phyloP scores from a whole-genome alignment of 2,113 vertebrate genomes.

The Aythya baeri region DNA sequence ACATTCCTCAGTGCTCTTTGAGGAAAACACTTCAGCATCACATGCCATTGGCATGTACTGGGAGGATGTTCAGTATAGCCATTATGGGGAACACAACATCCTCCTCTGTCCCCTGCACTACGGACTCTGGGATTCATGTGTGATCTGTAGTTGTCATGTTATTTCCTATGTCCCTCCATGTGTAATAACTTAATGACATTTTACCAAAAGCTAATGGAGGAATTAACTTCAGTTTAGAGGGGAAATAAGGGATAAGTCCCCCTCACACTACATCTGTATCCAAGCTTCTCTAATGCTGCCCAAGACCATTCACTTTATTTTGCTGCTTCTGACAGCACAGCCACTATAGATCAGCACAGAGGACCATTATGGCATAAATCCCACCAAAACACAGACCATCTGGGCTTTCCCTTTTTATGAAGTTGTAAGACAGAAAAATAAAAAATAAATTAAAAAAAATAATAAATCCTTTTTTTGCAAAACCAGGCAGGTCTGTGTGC shows the following conservation, averaged over 20 bases:
- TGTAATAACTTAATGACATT: not conserved
- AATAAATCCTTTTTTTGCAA: not conserved
- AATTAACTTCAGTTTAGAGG: not conserved
- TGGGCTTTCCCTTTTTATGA: not conserved
- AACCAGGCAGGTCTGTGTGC: not conserved
- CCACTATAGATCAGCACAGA: rapidly evolving
- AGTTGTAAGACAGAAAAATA: too few species aligned
- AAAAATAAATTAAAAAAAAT: not conserved
- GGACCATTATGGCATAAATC: not conserved
- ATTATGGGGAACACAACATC: not conserved
- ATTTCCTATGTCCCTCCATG: not conserved
- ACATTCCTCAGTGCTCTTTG: not conserved
- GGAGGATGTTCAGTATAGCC: not conserved
- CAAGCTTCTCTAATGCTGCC: not conserved
- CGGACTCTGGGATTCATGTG: not conserved
- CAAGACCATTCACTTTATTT: not conserved
- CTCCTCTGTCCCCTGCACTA: not conserved
- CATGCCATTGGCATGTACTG: not conserved
- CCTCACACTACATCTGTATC: not conserved
- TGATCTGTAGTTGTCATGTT: not conserved
- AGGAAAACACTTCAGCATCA: not conserved
- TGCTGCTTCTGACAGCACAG: not conserved
- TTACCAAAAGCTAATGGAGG: not conserved
- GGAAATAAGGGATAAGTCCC: not conserved
- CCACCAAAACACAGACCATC: not conserved